Base-by-base conservation (phyloP, 37 sponge, comb jelly and placozoan genomes). In the Aphrocallistes beatrix region DNA sequence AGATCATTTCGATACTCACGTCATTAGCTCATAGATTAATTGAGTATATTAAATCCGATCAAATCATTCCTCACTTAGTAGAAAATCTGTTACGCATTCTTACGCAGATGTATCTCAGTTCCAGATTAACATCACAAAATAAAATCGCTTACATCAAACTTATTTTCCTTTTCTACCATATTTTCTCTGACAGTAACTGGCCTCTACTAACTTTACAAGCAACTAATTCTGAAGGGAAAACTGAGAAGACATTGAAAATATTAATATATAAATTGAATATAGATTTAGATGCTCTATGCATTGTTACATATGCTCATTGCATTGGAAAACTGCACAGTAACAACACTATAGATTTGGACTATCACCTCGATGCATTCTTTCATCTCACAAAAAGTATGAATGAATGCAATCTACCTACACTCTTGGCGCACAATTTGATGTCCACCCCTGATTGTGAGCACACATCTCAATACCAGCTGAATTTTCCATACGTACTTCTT, bases 201-300 rank as follows among this genome's bases (percentile, higher is more conserved):
- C 75, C 75, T 60, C 10, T 13, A 3, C 21, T 60, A 3, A 60
- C 75, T 13, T 6, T 60, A 60, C 75, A 60, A 60, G n/a, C 75
- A 6, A 13, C 10, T 13, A 60, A 60, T 6, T 60, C 3, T 13
- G 32, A 60, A 60, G 17, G n/a, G 75, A 19, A 3, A 25, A 30
- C 21, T 3, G 17, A 60, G 8, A 60, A 3, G 21, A 60, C 75
- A 21, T 30, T 60, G 75, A 28, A 60, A 13, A 30, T 25, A 60
- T 13, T 60, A 60, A 60, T 60, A 60, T 60, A 60, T 30, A 1
- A 60, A 60, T 60, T 60, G 75, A 60, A 60, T 60, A 32, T 60
- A 60, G 75, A 60, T 60, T 19, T 60, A 25, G 34, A 60, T 1
- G n/a, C 28, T 25, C 28, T 25, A 19, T 60, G 75, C 34, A 60